phyloP scores from a whole-genome alignment of 2,888 invertebrate genomes.

The Cordylochernes scorpioides region DNA sequence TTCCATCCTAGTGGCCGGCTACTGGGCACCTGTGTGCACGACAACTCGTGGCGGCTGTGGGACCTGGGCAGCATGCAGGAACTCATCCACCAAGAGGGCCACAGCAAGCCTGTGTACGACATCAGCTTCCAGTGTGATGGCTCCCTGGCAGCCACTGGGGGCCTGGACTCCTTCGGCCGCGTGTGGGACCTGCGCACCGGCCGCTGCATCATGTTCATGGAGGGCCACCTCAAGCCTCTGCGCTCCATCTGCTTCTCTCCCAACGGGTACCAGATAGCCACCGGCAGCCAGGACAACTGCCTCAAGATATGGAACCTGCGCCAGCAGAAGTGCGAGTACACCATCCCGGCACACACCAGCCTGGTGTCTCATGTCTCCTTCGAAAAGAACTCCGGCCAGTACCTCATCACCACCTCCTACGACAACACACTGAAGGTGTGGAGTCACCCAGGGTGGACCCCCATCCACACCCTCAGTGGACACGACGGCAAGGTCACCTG shows the following conservation, averaged over 20 bases:
- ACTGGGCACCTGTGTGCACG: conserved; percentile 70
- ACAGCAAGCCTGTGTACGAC: conserved; percentile 69
- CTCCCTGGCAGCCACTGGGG: conserved; percentile 70
- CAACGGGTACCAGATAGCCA: conserved; percentile 56
- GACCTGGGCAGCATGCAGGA: conserved; percentile 74
- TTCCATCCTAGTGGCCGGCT: conserved; percentile 94
- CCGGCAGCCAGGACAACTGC: conserved; percentile 78
- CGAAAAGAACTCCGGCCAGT: conserved; percentile 44
- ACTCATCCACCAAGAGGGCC: conserved; percentile 77
- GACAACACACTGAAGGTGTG: conserved; percentile 77
- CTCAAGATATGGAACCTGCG: conserved; percentile 84
- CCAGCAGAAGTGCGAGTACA: conserved; percentile 56
- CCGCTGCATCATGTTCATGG: conserved; percentile 92
- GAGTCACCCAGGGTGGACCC: conserved; percentile 92
- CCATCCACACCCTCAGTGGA: conserved; percentile 71
- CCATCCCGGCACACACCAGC: conserved; percentile 84
- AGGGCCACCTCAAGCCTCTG: conserved; percentile 76
- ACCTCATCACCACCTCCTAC: conserved; percentile 69
- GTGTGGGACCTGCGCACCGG: conserved; percentile 95
- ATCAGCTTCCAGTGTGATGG: conserved; percentile 79
- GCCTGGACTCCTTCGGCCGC: conserved; percentile 81
- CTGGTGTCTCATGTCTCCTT: conserved; percentile 63
- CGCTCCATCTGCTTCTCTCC: conserved; percentile 67
- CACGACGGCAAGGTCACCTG: conserved; percentile 94
- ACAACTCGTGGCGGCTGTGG: conserved; percentile 90